Percentiles rank a stretch among this genome's conserved stretches.
phyloP scores from a whole-genome alignment of 2,113 vertebrate genomes.

The Pao palembangensis region DNA sequence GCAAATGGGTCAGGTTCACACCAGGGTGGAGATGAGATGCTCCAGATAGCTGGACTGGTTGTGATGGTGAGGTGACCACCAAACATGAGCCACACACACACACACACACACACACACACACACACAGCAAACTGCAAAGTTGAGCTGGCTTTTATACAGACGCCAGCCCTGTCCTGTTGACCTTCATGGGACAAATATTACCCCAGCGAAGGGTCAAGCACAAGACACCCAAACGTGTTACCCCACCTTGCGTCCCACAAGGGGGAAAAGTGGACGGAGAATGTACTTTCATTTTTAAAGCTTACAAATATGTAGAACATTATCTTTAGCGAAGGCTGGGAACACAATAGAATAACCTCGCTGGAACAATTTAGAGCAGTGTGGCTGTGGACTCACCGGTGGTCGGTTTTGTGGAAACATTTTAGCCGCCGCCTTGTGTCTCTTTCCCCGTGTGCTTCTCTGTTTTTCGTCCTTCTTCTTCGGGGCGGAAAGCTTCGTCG shows the following conservation, averaged over 20 bases:
- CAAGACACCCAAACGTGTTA: neutral
- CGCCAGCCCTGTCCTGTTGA: constrained; percentile 19
- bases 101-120: constrained; percentile 45
- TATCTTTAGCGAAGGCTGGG: neutral
- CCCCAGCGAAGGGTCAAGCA: constrained; percentile 1
- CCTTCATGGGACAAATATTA: constrained; percentile 25
- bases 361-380: constrained; percentile 5
- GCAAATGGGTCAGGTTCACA: constrained; percentile 54
- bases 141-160: constrained; percentile 23
- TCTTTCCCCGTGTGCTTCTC: constrained; percentile 19
- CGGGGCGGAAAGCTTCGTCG: constrained; percentile 41
- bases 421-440: constrained; percentile 56
- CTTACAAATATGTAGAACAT: neutral
- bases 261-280: constrained; percentile 1
- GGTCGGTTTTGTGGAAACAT: constrained; percentile 90
- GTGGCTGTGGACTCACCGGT: constrained; percentile 76
- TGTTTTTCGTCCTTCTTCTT: constrained; percentile 30
- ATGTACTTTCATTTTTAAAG: too few relatives aligned
- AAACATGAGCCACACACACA: constrained; percentile 36
- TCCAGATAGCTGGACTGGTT: constrained; percentile 29
- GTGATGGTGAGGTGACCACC: constrained; percentile 19
- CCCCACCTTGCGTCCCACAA: neutral
- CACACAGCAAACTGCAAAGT: constrained; percentile 52
- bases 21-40: constrained; percentile 25
- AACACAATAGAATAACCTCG: neutral